phyloP scores from a whole-genome alignment of 2,888 invertebrate genomes.

The Ommatoiulus sabulosus region DNA sequence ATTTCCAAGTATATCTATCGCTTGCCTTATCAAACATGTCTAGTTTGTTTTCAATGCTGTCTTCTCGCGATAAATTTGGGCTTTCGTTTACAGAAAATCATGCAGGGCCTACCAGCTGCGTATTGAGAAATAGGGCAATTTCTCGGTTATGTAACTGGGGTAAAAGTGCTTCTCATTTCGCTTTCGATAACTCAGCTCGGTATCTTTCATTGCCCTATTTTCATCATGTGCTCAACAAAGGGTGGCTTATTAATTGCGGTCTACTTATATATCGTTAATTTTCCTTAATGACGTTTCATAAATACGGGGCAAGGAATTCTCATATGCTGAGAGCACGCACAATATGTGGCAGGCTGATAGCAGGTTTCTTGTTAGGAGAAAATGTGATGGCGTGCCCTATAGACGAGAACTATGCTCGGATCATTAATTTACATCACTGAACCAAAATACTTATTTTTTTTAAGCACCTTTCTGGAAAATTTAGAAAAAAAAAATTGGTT shows the following conservation, averaged over 20 bases:
- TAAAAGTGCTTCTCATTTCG: background rate
- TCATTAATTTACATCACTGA: conserved; percentile 14
- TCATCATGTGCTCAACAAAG: conserved; percentile 45
- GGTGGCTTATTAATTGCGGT: conserved; percentile 52
- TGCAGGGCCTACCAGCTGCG: background rate
- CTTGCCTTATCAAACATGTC: no score
- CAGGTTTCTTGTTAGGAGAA: conserved; percentile 30
- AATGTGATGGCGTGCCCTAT: conserved; percentile 10
- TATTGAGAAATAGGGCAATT: background rate
- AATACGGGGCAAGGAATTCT: conserved; percentile 37
- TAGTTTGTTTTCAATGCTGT: no score
- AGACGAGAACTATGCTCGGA: background rate
- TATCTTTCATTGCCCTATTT: conserved; percentile 48
- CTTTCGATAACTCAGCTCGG: conserved; percentile 5
- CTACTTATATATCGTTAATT: conserved; percentile 51
- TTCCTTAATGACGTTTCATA: conserved; percentile 51
- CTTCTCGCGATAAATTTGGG: no score
- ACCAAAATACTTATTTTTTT: background rate
- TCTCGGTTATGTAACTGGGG: background rate
- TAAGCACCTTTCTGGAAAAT: background rate
- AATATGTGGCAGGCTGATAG: conserved; percentile 42
- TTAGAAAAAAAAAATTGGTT: background rate
- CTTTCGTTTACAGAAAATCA: no score
- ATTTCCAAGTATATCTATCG: no score
- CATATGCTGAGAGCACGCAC: conserved; percentile 16